Percentiles rank a stretch among this genome's conserved stretches.
These are phyloP conservation scores for Incurvaria masculella DNA, from an alignment of 2,888 invertebrate species.

Conservation along the genomic window DNA sequence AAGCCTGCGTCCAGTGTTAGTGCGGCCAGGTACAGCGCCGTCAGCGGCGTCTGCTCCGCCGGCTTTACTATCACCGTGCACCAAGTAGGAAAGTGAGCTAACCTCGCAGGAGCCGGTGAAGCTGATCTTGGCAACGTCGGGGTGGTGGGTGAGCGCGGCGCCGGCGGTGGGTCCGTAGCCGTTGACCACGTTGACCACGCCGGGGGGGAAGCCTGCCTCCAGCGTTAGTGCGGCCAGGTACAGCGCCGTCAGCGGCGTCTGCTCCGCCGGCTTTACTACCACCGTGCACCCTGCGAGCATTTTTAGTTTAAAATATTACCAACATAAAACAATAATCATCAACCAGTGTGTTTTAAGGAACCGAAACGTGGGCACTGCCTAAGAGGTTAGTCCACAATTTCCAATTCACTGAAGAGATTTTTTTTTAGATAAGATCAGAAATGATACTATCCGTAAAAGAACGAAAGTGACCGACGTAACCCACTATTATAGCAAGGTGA, in stretches of 20 bases:
- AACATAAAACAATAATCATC: too few relatives aligned
- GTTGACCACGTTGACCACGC: constrained; percentile 85
- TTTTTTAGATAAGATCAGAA: not conserved
- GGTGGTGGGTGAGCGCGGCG: constrained; percentile 68
- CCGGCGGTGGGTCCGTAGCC: constrained; percentile 79
- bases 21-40: too few relatives aligned
- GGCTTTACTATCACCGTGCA: too few relatives aligned
- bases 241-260: constrained; percentile 86
- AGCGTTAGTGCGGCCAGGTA: constrained; percentile 74
- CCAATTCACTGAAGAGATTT: not conserved
- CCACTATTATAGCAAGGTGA: not conserved
- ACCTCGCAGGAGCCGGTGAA: constrained; percentile 56
- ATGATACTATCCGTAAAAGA: not conserved
- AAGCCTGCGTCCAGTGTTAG: too few relatives aligned
- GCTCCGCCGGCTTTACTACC: constrained; percentile 90
- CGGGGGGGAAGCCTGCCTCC: constrained; percentile 87
- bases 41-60: too few relatives aligned
- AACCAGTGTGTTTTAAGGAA: too few relatives aligned
- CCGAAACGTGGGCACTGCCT: too few relatives aligned
- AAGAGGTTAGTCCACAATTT: too few relatives aligned
- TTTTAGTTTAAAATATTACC: too few relatives aligned
- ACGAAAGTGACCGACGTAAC: not conserved
- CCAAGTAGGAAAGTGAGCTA: too few relatives aligned
- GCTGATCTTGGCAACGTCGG: constrained; percentile 79
- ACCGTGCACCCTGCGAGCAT: constrained; percentile 63